phyloP scores from a whole-genome alignment of 2,113 vertebrate genomes.

The Cavia porcellus region DNA sequence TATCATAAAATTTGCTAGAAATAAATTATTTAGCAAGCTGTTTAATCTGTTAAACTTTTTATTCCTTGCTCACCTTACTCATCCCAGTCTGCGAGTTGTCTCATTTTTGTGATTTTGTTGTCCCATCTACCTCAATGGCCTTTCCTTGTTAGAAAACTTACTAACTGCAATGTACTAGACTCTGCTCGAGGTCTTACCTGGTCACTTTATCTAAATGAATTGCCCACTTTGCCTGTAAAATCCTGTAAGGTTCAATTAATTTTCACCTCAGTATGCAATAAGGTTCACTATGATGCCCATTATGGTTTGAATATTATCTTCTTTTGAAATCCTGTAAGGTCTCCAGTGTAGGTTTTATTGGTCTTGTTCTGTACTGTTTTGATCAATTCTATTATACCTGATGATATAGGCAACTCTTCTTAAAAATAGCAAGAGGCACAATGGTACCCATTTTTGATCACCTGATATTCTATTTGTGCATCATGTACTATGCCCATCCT shows the following conservation, averaged over 20 bases:
- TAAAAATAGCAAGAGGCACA: no score
- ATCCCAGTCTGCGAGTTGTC: neutral
- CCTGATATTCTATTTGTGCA: no score
- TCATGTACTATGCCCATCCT: no score
- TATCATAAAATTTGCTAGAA: neutral
- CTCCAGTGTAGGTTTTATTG: no score
- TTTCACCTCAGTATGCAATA: neutral
- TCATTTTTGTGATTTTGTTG: neutral
- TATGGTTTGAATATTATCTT: no score
- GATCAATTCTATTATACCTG: no score
- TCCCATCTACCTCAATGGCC: neutral
- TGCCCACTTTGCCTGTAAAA: constrained; percentile 6
- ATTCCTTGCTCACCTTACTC: neutral
- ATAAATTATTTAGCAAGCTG: neutral
- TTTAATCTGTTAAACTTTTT: neutral
- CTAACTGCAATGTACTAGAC: neutral
- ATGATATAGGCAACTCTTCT: no score
- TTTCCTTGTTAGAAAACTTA: neutral
- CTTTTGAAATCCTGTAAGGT: no score
- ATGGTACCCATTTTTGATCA: no score
- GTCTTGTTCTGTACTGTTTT: no score
- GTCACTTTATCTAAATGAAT: neutral
- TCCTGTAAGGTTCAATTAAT: constrained; percentile 13
- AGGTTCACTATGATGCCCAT: no score
- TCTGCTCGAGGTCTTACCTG: neutral